Conservation (phyloP, 2,797 vertebrate genomes). For the Lagocephalus sceleratus region DNA sequence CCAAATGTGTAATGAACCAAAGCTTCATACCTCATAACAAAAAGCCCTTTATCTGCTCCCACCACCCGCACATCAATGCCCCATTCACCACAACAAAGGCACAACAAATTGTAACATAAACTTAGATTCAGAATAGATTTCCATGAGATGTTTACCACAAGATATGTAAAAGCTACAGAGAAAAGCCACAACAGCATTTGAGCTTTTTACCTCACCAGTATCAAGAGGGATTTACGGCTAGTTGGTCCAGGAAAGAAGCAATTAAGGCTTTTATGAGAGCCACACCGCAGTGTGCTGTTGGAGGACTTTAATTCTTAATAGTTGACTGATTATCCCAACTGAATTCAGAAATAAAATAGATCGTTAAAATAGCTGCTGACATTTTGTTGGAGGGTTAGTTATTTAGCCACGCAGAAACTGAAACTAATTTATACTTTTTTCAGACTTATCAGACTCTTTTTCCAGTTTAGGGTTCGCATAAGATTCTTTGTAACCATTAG, state of each 20-base stretch:
- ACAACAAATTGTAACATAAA: constrained; percentile 2
- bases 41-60: constrained; percentile 40
- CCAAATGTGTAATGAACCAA: constrained; percentile 65
- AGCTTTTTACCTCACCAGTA: constrained; percentile 5
- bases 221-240: constrained; percentile 37
- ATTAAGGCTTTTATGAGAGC: constrained; percentile 59
- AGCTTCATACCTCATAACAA: constrained; percentile 57
- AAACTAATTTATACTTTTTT: too few species aligned
- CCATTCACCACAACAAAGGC: constrained; percentile 31
- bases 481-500: too few species aligned
- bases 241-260: constrained; percentile 26
- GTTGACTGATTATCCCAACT: constrained; percentile 60
- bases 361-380: too few species aligned
- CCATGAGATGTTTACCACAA: background rate
- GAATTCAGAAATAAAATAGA: too few species aligned
- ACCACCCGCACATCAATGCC: constrained; percentile 4
- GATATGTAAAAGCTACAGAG: background rate
- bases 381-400: too few species aligned
- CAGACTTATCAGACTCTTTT: too few species aligned
- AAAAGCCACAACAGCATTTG: constrained; percentile 10
- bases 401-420: too few species aligned
- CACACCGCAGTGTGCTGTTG: constrained; percentile 15
- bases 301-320: constrained; percentile 73
- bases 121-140: constrained; percentile 5
- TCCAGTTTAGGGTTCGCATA: too few species aligned